Conservation (phyloP, 2,888 invertebrate species). For the Psylliodes chrysocephalus region DNA sequence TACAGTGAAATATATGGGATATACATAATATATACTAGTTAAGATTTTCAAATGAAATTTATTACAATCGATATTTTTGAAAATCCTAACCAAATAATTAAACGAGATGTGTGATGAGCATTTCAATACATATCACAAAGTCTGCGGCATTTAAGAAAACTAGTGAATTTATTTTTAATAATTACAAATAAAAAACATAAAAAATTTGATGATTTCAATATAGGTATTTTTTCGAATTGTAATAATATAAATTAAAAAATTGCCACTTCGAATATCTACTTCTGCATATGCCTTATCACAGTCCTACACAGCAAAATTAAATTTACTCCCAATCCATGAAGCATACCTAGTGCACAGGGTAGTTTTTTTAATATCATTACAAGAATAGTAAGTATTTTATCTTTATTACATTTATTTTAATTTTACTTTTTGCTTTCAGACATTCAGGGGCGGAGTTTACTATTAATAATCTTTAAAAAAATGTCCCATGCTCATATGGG, state of each 20-base stretch:
- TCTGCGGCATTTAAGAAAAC: conserved; percentile 52
- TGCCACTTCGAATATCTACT: conserved; percentile 17
- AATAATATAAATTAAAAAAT: conserved; percentile 2
- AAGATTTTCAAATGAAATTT: background rate
- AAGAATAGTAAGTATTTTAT: no score
- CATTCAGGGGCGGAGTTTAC: no score
- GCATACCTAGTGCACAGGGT: no score
- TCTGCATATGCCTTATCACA: conserved; percentile 55
- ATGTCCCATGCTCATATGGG: no score
- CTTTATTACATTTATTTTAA: no score
- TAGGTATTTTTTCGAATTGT: no score
- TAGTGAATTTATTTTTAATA: conserved; percentile 33
- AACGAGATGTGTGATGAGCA: conserved; percentile 59
- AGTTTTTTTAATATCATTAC: no score
- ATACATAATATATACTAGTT: background rate
- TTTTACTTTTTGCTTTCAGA: no score
- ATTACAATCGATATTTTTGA: conserved; percentile 31
- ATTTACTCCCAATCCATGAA: conserved; percentile 1
- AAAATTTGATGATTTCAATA: no score
- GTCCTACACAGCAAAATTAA: conserved; percentile 57
- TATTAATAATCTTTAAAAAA: no score
- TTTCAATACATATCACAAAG: conserved; percentile 62
- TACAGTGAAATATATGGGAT: conserved; percentile 20
- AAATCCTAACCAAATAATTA: conserved; percentile 37
- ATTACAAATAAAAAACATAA: background rate